These are phyloP conservation scores for Venusia cambrica DNA, from an alignment of 2,888 invertebrate genomes.

Conservation along the genomic window DNA sequence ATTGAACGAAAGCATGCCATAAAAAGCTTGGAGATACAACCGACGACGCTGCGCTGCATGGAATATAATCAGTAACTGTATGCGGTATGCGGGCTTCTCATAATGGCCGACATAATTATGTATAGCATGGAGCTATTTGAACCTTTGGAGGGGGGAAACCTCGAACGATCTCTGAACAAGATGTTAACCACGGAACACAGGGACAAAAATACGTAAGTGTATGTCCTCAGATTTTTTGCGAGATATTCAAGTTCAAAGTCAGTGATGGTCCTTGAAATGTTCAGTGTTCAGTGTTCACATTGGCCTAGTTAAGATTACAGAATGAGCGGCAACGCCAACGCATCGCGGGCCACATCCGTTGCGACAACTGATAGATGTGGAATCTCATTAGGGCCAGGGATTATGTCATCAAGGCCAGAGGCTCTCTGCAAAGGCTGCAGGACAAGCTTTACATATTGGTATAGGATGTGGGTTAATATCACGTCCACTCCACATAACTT, in stretches of 20 bases:
- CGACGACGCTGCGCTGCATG: conserved; percentile 23
- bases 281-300: too few species aligned
- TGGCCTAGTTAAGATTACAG: conserved; percentile 20
- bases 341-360: conserved; percentile 16
- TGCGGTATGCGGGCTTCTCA: conserved; percentile 24
- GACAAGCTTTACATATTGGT: too few species aligned
- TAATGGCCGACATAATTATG: too few species aligned
- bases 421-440: too few species aligned
- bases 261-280: conserved; percentile 9
- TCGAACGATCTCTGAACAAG: too few species aligned
- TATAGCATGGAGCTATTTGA: too few species aligned
- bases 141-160: too few species aligned
- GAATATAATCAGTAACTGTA: conserved; percentile 19
- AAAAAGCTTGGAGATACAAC: conserved; percentile 26
- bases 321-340: conserved; percentile 16
- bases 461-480: too few species aligned
- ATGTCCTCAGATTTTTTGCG: too few species aligned
- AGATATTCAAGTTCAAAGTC: conserved; percentile 10
- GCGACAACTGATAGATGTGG: conserved; percentile 6
- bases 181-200: too few species aligned
- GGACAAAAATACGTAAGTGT: too few species aligned
- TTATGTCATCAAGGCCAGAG: conserved; percentile 18
- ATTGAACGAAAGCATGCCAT: conserved; percentile 44
- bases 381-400: conserved; percentile 4
- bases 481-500: too few species aligned